These are phyloP conservation scores for Cryptoprocta ferox DNA, from an alignment of 2,797 vertebrate species.

Conservation along the genomic window DNA sequence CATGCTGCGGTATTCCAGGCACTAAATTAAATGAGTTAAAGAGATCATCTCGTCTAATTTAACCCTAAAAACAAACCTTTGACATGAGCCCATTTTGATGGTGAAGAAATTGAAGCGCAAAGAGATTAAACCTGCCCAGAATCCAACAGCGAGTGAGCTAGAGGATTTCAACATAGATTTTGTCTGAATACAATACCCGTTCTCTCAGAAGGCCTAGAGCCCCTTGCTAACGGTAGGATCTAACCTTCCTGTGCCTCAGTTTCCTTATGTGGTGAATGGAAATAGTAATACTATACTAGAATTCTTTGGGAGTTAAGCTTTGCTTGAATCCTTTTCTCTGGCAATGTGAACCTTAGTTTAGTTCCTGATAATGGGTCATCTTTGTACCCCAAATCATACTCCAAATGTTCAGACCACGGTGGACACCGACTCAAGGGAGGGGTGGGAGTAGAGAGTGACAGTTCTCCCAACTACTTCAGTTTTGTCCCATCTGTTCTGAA, in stretches of 20 bases:
- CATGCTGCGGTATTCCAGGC: neutral
- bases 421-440: neutral
- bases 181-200: neutral
- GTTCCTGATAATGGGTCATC: neutral
- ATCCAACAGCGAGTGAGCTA: neutral
- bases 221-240: neutral
- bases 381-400: neutral
- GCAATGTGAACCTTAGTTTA: neutral
- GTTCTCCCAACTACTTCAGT: neutral
- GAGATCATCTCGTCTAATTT: constrained; percentile 38
- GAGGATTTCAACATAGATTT: neutral
- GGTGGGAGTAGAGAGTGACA: neutral
- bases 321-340: neutral
- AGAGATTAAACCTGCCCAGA: neutral
- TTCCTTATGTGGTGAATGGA: neutral
- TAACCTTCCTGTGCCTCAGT: neutral
- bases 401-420: neutral
- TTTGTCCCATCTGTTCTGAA: neutral
- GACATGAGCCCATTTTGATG: constrained; percentile 48
- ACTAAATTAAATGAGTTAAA: constrained; percentile 17
- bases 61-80: constrained; percentile 65
- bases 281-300: neutral
- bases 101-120: constrained; percentile 26
- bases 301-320: neutral
- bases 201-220: neutral